Evolutionary conservation across 2,888 invertebrate genomes (phyloP).

Genomic region (Ophioninae sp.): DNA sequence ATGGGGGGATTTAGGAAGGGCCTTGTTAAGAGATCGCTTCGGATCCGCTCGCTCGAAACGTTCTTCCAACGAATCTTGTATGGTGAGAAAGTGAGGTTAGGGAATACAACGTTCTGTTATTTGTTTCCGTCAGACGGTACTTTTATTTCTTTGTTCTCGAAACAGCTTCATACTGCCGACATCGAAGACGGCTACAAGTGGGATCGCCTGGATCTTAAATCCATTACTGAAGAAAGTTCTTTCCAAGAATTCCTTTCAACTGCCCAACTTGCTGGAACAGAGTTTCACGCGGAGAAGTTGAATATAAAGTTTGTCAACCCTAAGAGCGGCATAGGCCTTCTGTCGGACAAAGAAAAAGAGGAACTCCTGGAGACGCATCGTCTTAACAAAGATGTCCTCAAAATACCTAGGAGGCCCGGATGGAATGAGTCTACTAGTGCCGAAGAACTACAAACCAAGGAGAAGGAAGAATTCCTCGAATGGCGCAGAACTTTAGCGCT

Average conservation of each 20-base stretch:
- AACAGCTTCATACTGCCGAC: conserved; percentile 91
- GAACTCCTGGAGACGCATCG: conserved; percentile 83
- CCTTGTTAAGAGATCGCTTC: conserved; percentile 90
- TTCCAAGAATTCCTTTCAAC: conserved; percentile 98
- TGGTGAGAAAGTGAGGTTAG: conserved; percentile 83
- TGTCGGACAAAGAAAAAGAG: conserved; percentile 84
- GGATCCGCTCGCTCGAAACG: conserved; percentile 85
- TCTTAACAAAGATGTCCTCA: conserved; percentile 85
- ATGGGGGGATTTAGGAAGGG: conserved; percentile 83
- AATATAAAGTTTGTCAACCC: conserved; percentile 90
- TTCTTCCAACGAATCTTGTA: conserved; percentile 87
- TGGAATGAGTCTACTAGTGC: conserved; percentile 90
- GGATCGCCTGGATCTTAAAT: conserved; percentile 94
- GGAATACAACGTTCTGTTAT: conserved; percentile 16
- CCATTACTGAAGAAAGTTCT: conserved; percentile 97
- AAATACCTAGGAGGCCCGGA: conserved; percentile 93
- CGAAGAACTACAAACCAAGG: conserved; percentile 90
- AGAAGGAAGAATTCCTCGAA: conserved; percentile 92
- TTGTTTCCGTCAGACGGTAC: conserved; percentile 10
- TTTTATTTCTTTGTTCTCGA: conserved; percentile 35
- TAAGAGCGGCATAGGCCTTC: conserved; percentile 83
- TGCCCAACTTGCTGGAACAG: conserved; percentile 96
- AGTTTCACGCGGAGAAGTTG: conserved; percentile 95
- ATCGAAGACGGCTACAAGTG: conserved; percentile 95
- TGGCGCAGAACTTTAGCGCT: conserved; percentile 94